Evolutionary conservation across 2,888 invertebrate species (phyloP).

Genomic region (Agriotes lineatus): DNA sequence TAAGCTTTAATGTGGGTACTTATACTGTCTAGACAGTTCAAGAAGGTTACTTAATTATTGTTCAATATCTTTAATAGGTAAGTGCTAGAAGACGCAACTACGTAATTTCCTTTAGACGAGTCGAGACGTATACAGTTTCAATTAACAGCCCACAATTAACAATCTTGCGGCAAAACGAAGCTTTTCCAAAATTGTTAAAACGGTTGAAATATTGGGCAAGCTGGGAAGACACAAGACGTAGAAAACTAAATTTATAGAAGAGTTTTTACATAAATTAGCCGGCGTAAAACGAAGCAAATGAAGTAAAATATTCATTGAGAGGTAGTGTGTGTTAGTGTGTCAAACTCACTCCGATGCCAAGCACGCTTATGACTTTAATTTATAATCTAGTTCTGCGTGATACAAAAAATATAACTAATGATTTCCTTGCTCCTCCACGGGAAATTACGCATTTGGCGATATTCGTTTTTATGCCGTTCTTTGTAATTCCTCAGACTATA

Average conservation of each 20-base stretch:
- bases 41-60: too few species aligned
- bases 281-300: constrained; percentile 34
- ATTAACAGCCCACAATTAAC: too few species aligned
- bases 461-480: constrained; percentile 51
- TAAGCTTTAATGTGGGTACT: too few species aligned
- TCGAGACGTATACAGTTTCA: too few species aligned
- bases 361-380: constrained; percentile 53
- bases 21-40: too few species aligned
- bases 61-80: too few species aligned
- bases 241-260: constrained; percentile 31
- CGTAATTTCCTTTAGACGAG: too few species aligned
- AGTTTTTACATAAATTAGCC: constrained; percentile 30
- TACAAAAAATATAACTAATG: constrained; percentile 58
- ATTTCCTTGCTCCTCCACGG: constrained; percentile 59
- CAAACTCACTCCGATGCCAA: constrained; percentile 50
- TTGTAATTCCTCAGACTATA: constrained; percentile 46
- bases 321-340: constrained; percentile 50
- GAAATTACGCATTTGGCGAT: constrained; percentile 56
- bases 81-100: too few species aligned
- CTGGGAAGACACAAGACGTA: too few species aligned
- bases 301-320: constrained; percentile 44
- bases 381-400: constrained; percentile 51
- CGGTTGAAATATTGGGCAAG: too few species aligned
- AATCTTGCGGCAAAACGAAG: too few species aligned
- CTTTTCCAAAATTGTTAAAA: too few species aligned